Base-by-base conservation (phyloP, 2,797 vertebrate genomes). In the Tauraco hartlaubi region DNA sequence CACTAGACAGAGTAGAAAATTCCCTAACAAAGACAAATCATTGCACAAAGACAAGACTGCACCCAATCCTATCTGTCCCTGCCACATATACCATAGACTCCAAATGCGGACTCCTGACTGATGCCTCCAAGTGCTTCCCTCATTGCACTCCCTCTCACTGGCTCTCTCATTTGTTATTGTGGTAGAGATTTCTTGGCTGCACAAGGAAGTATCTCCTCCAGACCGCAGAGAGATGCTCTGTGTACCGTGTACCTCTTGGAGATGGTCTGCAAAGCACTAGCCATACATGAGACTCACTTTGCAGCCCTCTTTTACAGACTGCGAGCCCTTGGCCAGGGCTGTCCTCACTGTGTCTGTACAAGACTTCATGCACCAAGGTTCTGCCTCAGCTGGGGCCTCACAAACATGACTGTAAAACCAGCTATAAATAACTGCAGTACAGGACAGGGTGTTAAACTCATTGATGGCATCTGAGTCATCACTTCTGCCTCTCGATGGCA, bases 381-480 rank as follows among this genome's bases (percentile, higher is more conserved):
- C 55, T 82, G 33, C 51, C 51, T 93, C 88, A 92, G 64, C 55
- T 86, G 39, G 71, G 76, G 77, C 90, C 85, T 92, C 88, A 86
- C 88, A 83, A 95, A 61, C 56, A 76, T 1, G 1, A 59, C 84
- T 82, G n/a, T 96, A 95, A 93, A 96, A 11, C 55, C 62, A 88
- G 74, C 74, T 88, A 93, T 86, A 96, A 95, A 94, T 95, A 94
- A 92, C 10, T 5, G 83, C 71, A 78, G 55, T 71, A 49, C 44
- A 76, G 41, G 88, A 90, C 83, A 90, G 88, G 74, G 82, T 92
- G 90, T 90, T 95, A 94, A 92, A 90, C 49, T 49, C 91, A 56
- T 67, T 68, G 88, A 92, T 86, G 88, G 83, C 85, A 91, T 84
- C 91, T 96, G 93, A 96, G 79, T 96, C 92, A 95, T 94, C 96